Evolutionary conservation across 2,888 invertebrate genomes (phyloP), one percentile per base, ranked within the genome.

Genomic region (Mythimna lalbum): DNA sequence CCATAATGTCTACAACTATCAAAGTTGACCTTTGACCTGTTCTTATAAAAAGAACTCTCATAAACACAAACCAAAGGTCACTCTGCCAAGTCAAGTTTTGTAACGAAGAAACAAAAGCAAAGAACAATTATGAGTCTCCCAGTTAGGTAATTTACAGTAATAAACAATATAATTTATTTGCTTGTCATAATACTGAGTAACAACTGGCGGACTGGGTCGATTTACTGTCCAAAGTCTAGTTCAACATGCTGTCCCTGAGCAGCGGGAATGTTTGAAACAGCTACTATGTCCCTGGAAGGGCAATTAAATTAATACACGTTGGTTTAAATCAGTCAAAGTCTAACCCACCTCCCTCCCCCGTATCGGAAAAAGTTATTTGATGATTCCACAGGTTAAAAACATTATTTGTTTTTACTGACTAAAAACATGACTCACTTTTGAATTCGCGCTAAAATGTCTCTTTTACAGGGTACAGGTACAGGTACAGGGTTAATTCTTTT

Each of bases 151-250:
- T 43, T 27, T 53, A 53, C 10, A 49, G 39, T 19, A 39, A 9
- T 27, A 76, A 9, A 21, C 2, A 33, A 39, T 68, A 56, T 43
- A 14, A 36, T 55, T 56, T 43, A 64, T 43, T 21, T 71, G 49
- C 23, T 5, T 27, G 70, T 57, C 14, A 75, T 47, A 47, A 19
- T 21, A 70, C 23, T 52, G 70, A 78, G 70, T 50, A 49, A 70
- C 23, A 33, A 19, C 57, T 14, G 4, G 23, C 17, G 23, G 23
- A 50, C n/a, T 36, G 36, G 33, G 71, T 77, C 1, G 33, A 78
- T 21, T 43, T 52, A 47, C 36, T 19, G 72, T 71, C 9, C 72
- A 73, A 73, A 73, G 72, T 72, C 72, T 77, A 77, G 21, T 27
- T 33, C 55, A 12, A 76, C 14, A 4, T 76, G 56, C 12, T 55